phyloP scores from a whole-genome alignment of 2,888 invertebrate genomes.

The Drosophila cognata region DNA sequence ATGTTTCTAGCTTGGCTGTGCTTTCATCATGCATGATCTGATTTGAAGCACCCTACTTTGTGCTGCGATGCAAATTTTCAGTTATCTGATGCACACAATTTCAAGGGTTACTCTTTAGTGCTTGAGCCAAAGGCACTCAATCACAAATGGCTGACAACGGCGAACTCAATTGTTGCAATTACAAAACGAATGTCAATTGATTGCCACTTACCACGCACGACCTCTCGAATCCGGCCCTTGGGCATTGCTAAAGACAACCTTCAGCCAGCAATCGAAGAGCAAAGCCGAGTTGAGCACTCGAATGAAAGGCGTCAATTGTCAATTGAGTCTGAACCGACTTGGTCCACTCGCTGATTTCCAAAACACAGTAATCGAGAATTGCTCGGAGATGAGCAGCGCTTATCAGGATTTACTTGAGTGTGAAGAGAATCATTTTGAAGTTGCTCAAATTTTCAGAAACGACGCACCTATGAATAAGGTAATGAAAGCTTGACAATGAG shows the following conservation, averaged over 20 bases:
- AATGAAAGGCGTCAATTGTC: constrained; percentile 17
- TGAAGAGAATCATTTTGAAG: neutral
- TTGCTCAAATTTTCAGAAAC: no score
- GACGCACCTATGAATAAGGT: neutral
- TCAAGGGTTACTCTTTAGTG: constrained; percentile 1
- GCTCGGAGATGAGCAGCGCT: neutral
- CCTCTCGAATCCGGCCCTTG: constrained; percentile 23
- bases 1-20: neutral
- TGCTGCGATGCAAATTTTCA: constrained; percentile 22
- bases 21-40: constrained; percentile 9
- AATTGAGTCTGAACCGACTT: constrained; percentile 3
- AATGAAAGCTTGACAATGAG: neutral
- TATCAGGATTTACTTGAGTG: neutral
- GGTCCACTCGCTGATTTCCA: neutral
- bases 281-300: constrained; percentile 5
- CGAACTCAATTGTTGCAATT: constrained; percentile 65
- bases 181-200: constrained; percentile 63
- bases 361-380: neutral
- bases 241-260: constrained; percentile 11
- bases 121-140: constrained; percentile 24
- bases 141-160: constrained; percentile 26
- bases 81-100: constrained; percentile 21
- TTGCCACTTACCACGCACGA: constrained; percentile 65
- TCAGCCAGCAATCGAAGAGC: constrained; percentile 1
- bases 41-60: constrained; percentile 27